phyloP scores from a whole-genome alignment of 2,888 invertebrate genomes.

The Fragum whitleyi region DNA sequence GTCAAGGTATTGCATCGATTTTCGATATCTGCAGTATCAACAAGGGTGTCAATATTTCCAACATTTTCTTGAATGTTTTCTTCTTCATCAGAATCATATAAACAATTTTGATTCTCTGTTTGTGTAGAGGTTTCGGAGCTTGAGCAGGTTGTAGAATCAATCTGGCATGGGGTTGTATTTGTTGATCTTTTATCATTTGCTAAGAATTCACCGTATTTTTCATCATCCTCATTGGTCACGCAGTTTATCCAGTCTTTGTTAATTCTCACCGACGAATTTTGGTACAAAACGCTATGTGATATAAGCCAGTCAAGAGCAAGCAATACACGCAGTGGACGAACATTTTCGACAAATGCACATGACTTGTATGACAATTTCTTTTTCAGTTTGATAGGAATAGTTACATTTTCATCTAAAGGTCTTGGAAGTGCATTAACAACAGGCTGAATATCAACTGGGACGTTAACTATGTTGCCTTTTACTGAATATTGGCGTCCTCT shows the following conservation, averaged over 20 bases:
- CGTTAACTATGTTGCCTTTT: constrained; percentile 62
- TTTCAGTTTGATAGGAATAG: constrained; percentile 58
- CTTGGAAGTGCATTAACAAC: constrained; percentile 38
- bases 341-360: constrained; percentile 48
- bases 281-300: constrained; percentile 45
- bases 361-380: constrained; percentile 46
- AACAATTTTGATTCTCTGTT: no score
- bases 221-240: constrained; percentile 12
- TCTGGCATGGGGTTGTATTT: neutral
- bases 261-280: constrained; percentile 38
- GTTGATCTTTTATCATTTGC: neutral
- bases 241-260: constrained; percentile 37
- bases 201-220: constrained; percentile 25
- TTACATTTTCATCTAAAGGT: constrained; percentile 48
- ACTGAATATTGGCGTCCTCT: constrained; percentile 55
- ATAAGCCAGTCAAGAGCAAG: constrained; percentile 51
- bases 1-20: constrained; percentile 37
- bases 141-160: neutral
- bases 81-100: constrained; percentile 43
- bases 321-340: constrained; percentile 44
- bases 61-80: constrained; percentile 45
- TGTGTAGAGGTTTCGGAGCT: neutral
- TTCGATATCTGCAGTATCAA: constrained; percentile 40
- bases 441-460: constrained; percentile 63
- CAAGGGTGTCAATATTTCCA: constrained; percentile 45